A percentile compares a stretch with the other conserved stretches of the same genome.
Evolutionary conservation across 2,113 vertebrate genomes (phyloP).

Genomic region (Silurus glanis): DNA sequence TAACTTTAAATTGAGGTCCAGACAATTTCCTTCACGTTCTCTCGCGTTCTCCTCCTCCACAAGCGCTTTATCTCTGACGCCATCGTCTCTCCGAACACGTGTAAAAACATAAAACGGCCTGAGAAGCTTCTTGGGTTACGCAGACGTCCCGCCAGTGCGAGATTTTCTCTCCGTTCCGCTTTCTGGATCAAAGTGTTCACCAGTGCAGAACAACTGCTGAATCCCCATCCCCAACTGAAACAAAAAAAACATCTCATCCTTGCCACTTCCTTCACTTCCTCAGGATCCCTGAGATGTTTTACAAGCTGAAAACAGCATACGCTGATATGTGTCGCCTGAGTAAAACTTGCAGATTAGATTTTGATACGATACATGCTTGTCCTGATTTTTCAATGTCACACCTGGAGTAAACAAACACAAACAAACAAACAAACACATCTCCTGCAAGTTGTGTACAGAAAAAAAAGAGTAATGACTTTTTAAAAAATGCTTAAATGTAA

Average conservation of each 20-base stretch:
- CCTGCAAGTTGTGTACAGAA: not conserved
- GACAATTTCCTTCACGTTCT: not conserved
- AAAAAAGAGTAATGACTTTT: not conserved
- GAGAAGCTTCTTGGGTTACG: conserved; percentile 41
- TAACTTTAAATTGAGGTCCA: not conserved
- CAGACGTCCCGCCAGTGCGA: conserved; percentile 21
- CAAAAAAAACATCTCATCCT: not conserved
- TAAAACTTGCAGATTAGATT: not conserved
- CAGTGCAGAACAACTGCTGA: conserved; percentile 35
- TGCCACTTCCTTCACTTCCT: not conserved
- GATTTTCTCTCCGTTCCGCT: conserved; percentile 41
- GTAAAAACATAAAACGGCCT: conserved; percentile 43
- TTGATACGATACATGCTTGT: not conserved
- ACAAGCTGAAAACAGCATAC: conserved; percentile 39
- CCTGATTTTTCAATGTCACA: not conserved
- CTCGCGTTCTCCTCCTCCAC: not conserved
- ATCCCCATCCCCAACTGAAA: not conserved
- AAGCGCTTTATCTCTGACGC: conserved; percentile 6
- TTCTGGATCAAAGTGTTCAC: conserved; percentile 19
- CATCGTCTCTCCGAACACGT: conserved; percentile 46
- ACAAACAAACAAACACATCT: not conserved
- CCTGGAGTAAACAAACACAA: not conserved
- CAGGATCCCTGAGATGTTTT: conserved; percentile 50
- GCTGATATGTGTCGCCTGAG: not conserved
- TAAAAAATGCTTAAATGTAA: no score